These are phyloP conservation scores for Muntiacus muntjak DNA, from an alignment of 2,113 vertebrate species.

Conservation along the genomic window DNA sequence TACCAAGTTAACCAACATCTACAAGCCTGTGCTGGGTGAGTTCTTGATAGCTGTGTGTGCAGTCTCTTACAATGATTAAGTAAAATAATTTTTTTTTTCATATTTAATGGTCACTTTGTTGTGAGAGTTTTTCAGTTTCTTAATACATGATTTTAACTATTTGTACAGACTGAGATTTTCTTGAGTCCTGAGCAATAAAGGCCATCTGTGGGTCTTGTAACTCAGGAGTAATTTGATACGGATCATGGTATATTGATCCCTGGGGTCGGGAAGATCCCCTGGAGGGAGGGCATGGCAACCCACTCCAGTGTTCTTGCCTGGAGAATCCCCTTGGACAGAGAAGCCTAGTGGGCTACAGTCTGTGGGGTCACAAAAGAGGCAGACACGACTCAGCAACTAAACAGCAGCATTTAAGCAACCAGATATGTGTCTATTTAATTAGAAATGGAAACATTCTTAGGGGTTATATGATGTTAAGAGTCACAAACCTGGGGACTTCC, in stretches of 20 bases:
- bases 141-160: slow-evolving; percentile 14
- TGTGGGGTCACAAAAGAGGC: not conserved
- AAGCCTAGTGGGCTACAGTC: not conserved
- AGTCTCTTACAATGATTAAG: not conserved
- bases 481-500: not conserved
- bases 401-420: not conserved
- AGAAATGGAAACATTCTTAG: not conserved
- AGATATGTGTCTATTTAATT: not conserved
- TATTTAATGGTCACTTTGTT: not conserved
- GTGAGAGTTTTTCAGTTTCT: not conserved
- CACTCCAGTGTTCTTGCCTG: not conserved
- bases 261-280: not conserved
- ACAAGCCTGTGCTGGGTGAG: slow-evolving; percentile 97
- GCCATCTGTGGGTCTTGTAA: not conserved
- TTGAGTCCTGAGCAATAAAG: not conserved
- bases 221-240: not conserved
- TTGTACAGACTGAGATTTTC: not conserved
- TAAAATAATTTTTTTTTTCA: not conserved
- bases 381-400: not conserved
- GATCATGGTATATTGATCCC: not conserved
- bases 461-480: not conserved
- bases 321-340: not conserved
- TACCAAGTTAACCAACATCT: slow-evolving; percentile 96
- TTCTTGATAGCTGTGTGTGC: not conserved
- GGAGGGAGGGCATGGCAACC: not conserved